phyloP scores from a whole-genome alignment of 1,140 invertebrate species.

The Bactericera cockerelli region DNA sequence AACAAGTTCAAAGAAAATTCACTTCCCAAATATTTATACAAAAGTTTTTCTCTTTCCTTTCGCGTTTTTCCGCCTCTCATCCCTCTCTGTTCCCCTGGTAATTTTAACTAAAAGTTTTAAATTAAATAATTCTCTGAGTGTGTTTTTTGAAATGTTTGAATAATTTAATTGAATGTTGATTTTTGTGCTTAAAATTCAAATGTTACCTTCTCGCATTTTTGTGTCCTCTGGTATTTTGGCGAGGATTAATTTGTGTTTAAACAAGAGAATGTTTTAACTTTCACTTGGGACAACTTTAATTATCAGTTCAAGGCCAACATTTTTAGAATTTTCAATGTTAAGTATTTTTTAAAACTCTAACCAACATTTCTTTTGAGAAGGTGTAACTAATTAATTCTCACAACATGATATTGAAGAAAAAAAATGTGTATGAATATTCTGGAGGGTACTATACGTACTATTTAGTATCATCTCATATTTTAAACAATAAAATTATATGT shows the following conservation, averaged over 20 bases:
- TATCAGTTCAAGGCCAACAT: no score
- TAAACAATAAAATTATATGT: no score
- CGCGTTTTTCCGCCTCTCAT: neutral
- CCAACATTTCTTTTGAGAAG: no score
- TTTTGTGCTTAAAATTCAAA: constrained; percentile 6
- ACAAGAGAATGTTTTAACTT: neutral
- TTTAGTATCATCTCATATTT: no score
- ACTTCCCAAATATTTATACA: neutral
- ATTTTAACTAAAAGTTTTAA: constrained; percentile 4
- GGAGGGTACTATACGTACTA: no score
- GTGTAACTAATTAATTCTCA: no score
- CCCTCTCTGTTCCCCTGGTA: neutral
- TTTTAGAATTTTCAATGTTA: no score
- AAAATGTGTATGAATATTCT: no score
- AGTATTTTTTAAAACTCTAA: no score
- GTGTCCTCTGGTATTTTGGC: neutral
- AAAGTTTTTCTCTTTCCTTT: neutral
- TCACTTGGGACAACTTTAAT: neutral
- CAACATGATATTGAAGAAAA: no score
- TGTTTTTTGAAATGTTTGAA: constrained; percentile 2
- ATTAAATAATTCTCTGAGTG: constrained; percentile 5
- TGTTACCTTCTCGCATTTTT: neutral
- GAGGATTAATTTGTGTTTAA: neutral
- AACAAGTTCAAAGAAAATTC: constrained; percentile 9
- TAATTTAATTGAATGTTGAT: constrained; percentile 5